Evolutionary conservation across 2,797 vertebrate species (phyloP).

Genomic region (Pangasius djambal): DNA sequence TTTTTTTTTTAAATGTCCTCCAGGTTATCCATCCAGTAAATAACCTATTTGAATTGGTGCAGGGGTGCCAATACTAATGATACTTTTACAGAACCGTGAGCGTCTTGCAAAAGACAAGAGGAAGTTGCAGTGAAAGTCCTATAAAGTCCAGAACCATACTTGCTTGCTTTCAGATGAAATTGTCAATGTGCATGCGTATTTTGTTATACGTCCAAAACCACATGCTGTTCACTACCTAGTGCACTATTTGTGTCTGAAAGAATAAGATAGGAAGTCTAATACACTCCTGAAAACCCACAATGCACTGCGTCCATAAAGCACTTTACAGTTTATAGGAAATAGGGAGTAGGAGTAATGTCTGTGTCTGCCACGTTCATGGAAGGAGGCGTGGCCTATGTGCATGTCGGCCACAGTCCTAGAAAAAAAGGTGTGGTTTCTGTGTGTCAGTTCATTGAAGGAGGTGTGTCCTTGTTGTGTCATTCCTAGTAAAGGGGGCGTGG

Average conservation of each 20-base stretch:
- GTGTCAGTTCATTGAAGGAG: neutral
- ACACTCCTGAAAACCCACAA: neutral
- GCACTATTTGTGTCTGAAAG: neutral
- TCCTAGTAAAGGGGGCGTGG: neutral
- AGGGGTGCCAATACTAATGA: conserved; percentile 16
- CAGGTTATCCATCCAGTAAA: neutral
- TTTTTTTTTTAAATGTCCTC: neutral
- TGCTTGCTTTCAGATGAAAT: neutral
- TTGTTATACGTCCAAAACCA: neutral
- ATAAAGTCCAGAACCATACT: neutral
- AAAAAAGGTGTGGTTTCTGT: neutral
- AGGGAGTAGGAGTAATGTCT: neutral
- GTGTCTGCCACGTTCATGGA: neutral
- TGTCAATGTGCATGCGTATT: neutral
- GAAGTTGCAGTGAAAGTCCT: neutral
- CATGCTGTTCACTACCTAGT: neutral
- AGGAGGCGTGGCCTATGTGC: neutral
- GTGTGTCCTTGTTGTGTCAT: neutral
- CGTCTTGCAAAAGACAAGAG: neutral
- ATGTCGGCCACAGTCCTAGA: no score
- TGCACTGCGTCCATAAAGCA: neutral
- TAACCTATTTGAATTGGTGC: neutral
- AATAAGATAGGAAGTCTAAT: neutral
- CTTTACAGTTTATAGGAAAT: neutral
- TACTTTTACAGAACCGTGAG: neutral